A percentile compares a stretch with the other conserved stretches of the same genome.
phyloP scores from a whole-genome alignment of 2,113 vertebrate genomes.

The Microcebus lehilahytsara region DNA sequence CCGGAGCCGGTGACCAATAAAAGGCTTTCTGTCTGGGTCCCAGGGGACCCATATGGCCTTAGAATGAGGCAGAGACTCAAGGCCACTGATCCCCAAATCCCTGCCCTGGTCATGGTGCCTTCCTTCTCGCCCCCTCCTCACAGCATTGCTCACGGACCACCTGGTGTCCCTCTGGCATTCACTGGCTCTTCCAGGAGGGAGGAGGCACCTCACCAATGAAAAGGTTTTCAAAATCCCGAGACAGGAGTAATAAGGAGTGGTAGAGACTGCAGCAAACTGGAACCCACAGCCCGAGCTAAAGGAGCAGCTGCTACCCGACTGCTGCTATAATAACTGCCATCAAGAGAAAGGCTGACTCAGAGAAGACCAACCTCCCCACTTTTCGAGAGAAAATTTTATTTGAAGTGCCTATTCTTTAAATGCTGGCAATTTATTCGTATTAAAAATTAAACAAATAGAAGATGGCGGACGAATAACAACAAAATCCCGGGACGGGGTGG shows the following conservation, averaged over 20 bases:
- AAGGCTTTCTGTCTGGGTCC: background rate
- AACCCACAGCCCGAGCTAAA: background rate
- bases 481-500: background rate
- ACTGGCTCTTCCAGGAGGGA: background rate
- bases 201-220: background rate
- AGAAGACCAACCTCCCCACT: background rate
- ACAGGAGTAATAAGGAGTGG: background rate
- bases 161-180: background rate
- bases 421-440: background rate
- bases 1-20: background rate
- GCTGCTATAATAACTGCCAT: background rate
- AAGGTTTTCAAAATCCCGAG: background rate
- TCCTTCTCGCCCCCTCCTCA: too few species aligned
- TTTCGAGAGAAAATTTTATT: background rate
- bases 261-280: background rate
- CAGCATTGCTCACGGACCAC: background rate
- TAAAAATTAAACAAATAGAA: constrained; percentile 14
- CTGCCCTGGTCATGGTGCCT: background rate
- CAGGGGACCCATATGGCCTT: background rate
- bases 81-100: background rate
- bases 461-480: too few species aligned
- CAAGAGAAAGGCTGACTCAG: background rate
- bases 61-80: background rate
- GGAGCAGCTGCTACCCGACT: background rate
- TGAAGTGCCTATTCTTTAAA: background rate